phyloP scores from a whole-genome alignment of 2,888 invertebrate species.

The Cataglyphis rosenhaueri region DNA sequence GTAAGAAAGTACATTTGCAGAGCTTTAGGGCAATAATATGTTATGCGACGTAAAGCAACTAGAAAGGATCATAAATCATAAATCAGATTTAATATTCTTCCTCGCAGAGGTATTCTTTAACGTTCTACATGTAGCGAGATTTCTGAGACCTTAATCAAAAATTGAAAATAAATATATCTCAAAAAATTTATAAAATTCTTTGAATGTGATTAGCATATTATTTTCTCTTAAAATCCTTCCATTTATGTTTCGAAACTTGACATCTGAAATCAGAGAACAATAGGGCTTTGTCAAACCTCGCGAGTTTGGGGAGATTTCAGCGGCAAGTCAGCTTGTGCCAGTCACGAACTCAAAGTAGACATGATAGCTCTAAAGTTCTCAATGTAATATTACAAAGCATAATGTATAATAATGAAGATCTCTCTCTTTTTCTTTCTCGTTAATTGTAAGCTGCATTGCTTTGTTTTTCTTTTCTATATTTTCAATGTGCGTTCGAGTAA shows the following conservation, averaged over 20 bases:
- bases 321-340: conserved; percentile 25
- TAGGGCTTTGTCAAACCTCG: conserved; percentile 38
- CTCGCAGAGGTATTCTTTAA: background rate
- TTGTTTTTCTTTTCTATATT: background rate
- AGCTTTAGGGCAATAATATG: background rate
- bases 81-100: conserved; percentile 15
- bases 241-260: conserved; percentile 32
- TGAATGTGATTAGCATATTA: conserved; percentile 18
- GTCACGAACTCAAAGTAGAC: conserved; percentile 13
- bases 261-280: conserved; percentile 34
- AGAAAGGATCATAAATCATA: background rate
- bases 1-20: background rate
- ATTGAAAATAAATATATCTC: conserved; percentile 27
- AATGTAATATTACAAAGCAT: conserved; percentile 6
- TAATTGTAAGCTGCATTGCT: background rate
- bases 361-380: conserved; percentile 19
- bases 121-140: background rate
- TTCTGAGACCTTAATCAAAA: conserved; percentile 8
- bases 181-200: conserved; percentile 5
- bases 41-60: background rate
- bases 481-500: background rate
- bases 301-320: conserved; percentile 37
- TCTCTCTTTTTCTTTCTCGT: background rate
- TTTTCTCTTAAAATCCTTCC: conserved; percentile 17
- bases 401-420: background rate